Base-by-base conservation (phyloP, 2,888 invertebrate genomes). In the Papilio elwesi region DNA sequence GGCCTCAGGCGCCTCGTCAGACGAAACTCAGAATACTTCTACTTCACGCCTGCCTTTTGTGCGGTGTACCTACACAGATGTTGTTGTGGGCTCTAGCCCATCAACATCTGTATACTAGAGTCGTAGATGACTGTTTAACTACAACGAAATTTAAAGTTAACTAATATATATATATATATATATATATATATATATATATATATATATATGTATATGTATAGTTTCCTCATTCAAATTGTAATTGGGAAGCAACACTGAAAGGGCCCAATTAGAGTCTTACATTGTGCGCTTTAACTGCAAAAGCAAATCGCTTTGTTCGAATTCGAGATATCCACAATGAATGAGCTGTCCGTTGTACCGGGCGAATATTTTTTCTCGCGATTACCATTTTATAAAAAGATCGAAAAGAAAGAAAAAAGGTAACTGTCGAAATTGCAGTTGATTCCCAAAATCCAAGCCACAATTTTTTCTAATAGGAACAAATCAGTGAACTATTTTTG, bases 301-400 rank as follows among this genome's bases (percentile, higher is more conserved):
- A 65, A 65, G 65, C 38, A 65, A 62, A 62, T 62, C 43, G 59
- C 59, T 65, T 65, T 49, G 51, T 65, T 65, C 49, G 38, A 65
- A 65, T 65, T 65, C 65, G 65, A 65, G 48, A 51, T 36, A 65
- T 51, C 65, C 36, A 51, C 49, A 64, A 64, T 36, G 65, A 51
- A 38, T n/a, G 26, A 51, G 51, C 26, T 36, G 15, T 9, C 43
- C 15, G n/a, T 43, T 6, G 0, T 15, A 43, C 10, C 38, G 59
- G 43, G 15, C 15, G 49, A 43, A 10, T 11, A 62, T 15, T 62
- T 62, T 62, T 62, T 62, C 38, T 43, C 15, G 15, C 43, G 43
- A 62, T 62, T 62, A 43, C 59, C n/a, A 43, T 59, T 43, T 7
- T 43, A 43, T 43, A 59, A 59, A 62, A 59, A n/a, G n/a, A n/a